Evolutionary conservation across 92 coral and sea anemone genomes (phyloP).

Genomic region (Chrysogorgia sp.): DNA sequence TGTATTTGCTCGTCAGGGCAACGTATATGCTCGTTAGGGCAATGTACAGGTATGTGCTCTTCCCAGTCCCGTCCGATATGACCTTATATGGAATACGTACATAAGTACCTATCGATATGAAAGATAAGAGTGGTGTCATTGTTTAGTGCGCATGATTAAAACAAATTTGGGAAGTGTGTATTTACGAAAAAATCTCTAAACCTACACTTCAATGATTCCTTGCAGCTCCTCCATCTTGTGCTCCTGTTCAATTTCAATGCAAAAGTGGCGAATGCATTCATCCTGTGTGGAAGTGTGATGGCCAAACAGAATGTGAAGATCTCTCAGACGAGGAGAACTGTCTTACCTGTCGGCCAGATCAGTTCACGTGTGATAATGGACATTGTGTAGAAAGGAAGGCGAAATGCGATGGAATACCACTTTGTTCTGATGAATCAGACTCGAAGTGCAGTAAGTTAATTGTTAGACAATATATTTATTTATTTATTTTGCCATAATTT

Average conservation of each 20-base stretch:
- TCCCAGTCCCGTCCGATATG: too few relatives aligned
- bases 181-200: neutral
- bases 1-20: too few relatives aligned
- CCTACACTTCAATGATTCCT: neutral
- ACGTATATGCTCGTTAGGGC: too few relatives aligned
- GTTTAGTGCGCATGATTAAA: neutral
- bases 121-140: too few relatives aligned
- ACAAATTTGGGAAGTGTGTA: neutral
- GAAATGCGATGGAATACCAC: slow-evolving; percentile 16
- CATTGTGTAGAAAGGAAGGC: slow-evolving; percentile 8
- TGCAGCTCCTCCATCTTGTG: slow-evolving; percentile 65
- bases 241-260: slow-evolving; percentile 59
- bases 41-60: too few relatives aligned
- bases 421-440: slow-evolving; percentile 16
- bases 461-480: neutral
- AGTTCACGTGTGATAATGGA: slow-evolving; percentile 12
- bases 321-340: slow-evolving; percentile 67
- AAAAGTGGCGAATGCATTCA: slow-evolving; percentile 68
- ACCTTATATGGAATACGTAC: too few relatives aligned
- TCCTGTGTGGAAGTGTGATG: slow-evolving; percentile 50
- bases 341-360: slow-evolving; percentile 35
- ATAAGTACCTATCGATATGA: too few relatives aligned
- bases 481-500: too few relatives aligned
- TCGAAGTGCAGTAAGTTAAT: slow-evolving; percentile 21
- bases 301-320: slow-evolving; percentile 39